Evolutionary conservation across 2,888 invertebrate genomes (phyloP).

Genomic region (Cryptosula pallasiana): DNA sequence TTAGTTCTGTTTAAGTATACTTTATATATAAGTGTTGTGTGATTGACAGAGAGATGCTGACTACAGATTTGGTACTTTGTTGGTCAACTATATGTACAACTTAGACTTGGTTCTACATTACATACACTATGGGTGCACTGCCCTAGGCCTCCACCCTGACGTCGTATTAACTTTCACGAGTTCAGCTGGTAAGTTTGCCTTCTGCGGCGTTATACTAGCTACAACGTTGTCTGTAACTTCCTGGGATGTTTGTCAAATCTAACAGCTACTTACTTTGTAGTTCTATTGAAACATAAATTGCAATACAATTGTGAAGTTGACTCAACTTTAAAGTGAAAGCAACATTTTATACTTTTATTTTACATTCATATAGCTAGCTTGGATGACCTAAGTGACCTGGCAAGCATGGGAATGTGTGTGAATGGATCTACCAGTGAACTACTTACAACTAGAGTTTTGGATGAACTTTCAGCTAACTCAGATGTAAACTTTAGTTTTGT

Average conservation of each 20-base stretch:
- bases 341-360: no score
- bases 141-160: neutral
- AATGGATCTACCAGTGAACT: neutral
- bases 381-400: neutral
- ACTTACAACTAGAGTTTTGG: neutral
- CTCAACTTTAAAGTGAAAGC: no score
- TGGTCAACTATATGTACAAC: constrained; percentile 3
- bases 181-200: neutral
- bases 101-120: neutral
- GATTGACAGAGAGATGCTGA: neutral
- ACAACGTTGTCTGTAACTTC: neutral
- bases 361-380: no score
- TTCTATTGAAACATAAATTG: no score
- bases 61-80: constrained; percentile 13
- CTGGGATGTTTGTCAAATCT: no score
- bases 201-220: neutral
- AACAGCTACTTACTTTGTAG: no score
- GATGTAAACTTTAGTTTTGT: neutral
- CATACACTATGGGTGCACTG: neutral
- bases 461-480: neutral
- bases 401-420: neutral
- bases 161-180: neutral
- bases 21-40: no score
- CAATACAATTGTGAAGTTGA: no score
- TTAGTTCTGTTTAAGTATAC: no score